Base-by-base conservation (phyloP, 1,140 invertebrate species). In the Brachionus angularis region DNA sequence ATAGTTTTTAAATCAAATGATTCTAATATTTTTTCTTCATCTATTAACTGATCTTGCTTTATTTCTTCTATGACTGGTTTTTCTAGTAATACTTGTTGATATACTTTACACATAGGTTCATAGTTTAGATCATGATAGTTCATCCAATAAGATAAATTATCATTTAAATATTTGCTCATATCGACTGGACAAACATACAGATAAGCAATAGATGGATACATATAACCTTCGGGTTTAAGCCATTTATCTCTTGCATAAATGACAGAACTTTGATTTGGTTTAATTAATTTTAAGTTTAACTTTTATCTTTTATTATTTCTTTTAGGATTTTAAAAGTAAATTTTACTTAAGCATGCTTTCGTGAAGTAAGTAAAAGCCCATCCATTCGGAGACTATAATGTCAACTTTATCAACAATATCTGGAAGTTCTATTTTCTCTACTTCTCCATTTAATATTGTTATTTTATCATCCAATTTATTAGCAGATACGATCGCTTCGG, bases 351-450 rank as follows among this genome's bases (percentile, higher is more conserved):
- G 83, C 96, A 99, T 99, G 74, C 96, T 85, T 83, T 99, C 96
- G 83, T 99, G 98, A 78, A 96, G 96, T 10, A 99, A 84, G 94
- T 98, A 98, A 77, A 98, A 98, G 27, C 96, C 96, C 95, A 98
- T 98, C 0, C 96, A 96, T 83, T 99, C 96, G 12, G 93, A 97
- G 72, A 99, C 93, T 76, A 98, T 96, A 33, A 96, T 88, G 83
- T 98, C 95, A 14, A 98, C 94, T 75, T 85, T 86, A 81, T 98
- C 94, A 34, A 72, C n/a, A 42, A n/a, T n/a, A n/a, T n/a, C n/a
- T 5, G 93, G 93, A 72, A 98, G 81, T 72, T 91, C 89, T 49
- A 98, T 91, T 84, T 98, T 96, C 83, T 99, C 96, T 75, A 99
- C 94, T 86, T 98, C 98, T 10, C 95, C 94, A 49, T 93, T 88